Base-by-base conservation (phyloP, 2,113 vertebrate species). In the Onychorhynchus coronatus region DNA sequence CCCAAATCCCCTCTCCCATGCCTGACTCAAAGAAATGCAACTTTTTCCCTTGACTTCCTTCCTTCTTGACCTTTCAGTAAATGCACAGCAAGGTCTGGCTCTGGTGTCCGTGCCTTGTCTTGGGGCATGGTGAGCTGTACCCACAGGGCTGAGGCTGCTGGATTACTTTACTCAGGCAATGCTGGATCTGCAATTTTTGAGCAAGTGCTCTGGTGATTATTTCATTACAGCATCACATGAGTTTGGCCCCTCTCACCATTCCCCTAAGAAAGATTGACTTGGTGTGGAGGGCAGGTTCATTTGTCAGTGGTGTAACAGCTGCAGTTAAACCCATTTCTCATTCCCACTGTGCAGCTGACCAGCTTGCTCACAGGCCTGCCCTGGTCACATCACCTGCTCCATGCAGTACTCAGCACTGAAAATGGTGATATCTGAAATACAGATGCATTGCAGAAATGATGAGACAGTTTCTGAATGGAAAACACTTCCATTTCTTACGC, bases 221-320 rank as follows among this genome's bases (percentile, higher is more conserved):
- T 91, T 86, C 70, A 23, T 68, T 78, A 44, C 65, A 82, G 39
- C 52, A 37, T 39, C 11, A 1, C 18, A 14, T 52, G 61, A 75
- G n/a, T 71, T 75, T 46, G 44, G 39, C 25, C 58, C 61, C 89
- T 95, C 71, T 66, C 49, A 52, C 41, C 56, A 72, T 78, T 68
- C 58, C 37, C 9, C 91, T 56, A 47, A 80, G 94, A 92, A 86
- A 68, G 91, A 63, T 52, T 72, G 76, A n/a, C 59, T 80, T 1
- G 11, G 47, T 55, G 77, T 91, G 52, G 67, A 90, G 44, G 52
- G 65, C 62, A 89, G 86, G 78, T 92, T 95, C 89, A 61, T 91
- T 91, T 96, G 91, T 92, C 86, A 94, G 66, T 50, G 68, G 42
- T 50, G 55, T 71, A 91, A 95, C 91, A 95, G 94, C 96, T 97